Percentiles rank a stretch among this genome's conserved stretches.
These are phyloP conservation scores for Heliconius congener DNA, from an alignment of 1,140 invertebrate genomes.

Conservation along the genomic window DNA sequence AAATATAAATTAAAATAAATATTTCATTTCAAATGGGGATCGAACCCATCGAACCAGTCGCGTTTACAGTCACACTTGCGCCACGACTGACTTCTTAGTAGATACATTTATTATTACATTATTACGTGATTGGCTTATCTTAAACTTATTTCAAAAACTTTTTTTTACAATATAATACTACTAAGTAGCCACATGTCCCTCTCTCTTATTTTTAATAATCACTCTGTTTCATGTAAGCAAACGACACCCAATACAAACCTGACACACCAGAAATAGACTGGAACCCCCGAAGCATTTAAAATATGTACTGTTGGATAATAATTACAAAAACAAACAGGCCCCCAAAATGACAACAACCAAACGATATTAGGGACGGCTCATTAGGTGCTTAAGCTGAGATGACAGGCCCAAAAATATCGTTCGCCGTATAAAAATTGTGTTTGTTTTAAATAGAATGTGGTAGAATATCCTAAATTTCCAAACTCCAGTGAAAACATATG, in stretches of 20 bases:
- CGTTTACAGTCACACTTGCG: no score
- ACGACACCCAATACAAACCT: neutral
- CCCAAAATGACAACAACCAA: constrained; percentile 48
- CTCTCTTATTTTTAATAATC: neutral
- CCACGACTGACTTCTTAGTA: no score
- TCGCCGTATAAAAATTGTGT: constrained; percentile 51
- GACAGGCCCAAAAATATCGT: constrained; percentile 66
- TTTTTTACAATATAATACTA: neutral
- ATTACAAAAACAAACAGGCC: constrained; percentile 66
- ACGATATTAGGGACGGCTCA: constrained; percentile 60
- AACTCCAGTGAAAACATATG: neutral
- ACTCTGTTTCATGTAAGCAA: neutral
- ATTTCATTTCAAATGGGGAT: no score
- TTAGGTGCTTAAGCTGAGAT: constrained; percentile 70
- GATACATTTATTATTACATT: neutral
- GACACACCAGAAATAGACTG: neutral
- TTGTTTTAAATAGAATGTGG: constrained; percentile 53
- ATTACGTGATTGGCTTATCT: neutral
- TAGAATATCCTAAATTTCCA: neutral
- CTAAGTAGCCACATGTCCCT: neutral
- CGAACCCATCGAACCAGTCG: no score
- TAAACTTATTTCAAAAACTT: neutral
- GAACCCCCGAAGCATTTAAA: constrained; percentile 15
- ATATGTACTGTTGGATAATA: constrained; percentile 41
- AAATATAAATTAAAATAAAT: no score